These are phyloP conservation scores for Dasyurus viverrinus DNA, from an alignment of 2,113 vertebrate genomes.

Conservation along the genomic window DNA sequence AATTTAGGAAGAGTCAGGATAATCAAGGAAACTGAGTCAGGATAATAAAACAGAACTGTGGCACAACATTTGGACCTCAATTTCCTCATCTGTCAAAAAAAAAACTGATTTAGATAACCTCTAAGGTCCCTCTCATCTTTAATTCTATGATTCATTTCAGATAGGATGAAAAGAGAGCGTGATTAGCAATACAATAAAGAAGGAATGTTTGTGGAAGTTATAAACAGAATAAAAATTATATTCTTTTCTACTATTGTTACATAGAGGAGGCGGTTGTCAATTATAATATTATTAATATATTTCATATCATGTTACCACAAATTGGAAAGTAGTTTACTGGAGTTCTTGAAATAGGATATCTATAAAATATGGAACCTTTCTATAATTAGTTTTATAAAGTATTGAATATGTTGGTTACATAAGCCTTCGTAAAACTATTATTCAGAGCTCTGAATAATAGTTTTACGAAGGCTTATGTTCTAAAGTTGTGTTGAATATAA, in stretches of 20 bases:
- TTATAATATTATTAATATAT: background rate
- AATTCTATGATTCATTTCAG: background rate
- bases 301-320: background rate
- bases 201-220: background rate
- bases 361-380: background rate
- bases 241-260: background rate
- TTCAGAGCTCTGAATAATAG: too few relatives aligned
- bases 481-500: too few relatives aligned
- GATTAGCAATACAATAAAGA: background rate
- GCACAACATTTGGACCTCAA: background rate
- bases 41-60: too few relatives aligned
- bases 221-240: background rate
- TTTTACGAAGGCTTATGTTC: too few relatives aligned
- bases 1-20: too few relatives aligned
- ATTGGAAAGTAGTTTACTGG: background rate
- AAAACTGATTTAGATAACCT: background rate
- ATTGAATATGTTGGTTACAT: background rate
- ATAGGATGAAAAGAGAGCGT: background rate
- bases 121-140: background rate
- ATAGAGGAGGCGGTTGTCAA: background rate
- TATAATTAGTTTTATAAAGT: background rate
- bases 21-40: too few relatives aligned
- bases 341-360: background rate
- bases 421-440: background rate
- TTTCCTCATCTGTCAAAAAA: background rate